Conservation (phyloP, 2,797 vertebrate species). For the Scolopax bukidnonensis region DNA sequence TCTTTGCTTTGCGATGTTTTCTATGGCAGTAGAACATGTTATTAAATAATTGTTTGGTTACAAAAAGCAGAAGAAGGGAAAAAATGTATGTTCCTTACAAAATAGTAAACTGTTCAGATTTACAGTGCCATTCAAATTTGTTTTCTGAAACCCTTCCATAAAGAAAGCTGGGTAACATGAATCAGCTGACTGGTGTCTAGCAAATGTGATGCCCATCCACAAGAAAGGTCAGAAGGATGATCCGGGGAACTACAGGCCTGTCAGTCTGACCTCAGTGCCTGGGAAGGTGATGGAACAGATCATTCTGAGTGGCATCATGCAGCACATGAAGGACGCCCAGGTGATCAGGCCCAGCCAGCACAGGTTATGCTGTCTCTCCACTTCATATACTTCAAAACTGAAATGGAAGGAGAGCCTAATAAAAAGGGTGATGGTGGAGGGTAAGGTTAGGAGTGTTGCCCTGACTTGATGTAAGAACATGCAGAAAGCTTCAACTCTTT, state of each 20-base stretch:
- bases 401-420: background rate
- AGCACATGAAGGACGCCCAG: no score
- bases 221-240: no score
- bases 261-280: no score
- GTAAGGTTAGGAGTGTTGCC: background rate
- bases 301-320: no score
- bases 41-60: background rate
- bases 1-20: background rate
- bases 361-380: background rate
- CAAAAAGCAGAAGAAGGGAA: background rate
- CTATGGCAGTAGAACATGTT: background rate
- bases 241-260: no score
- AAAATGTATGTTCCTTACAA: background rate
- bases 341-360: no score
- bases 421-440: background rate
- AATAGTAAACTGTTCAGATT: background rate
- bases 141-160: background rate
- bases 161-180: background rate
- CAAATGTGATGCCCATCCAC: no score
- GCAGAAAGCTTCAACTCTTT: background rate
- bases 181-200: no score
- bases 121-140: background rate
- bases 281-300: no score
- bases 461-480: background rate
- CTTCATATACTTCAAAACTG: background rate